These are phyloP conservation scores for Crax fasciolata DNA, from an alignment of 2,797 vertebrate species.

Conservation along the genomic window DNA sequence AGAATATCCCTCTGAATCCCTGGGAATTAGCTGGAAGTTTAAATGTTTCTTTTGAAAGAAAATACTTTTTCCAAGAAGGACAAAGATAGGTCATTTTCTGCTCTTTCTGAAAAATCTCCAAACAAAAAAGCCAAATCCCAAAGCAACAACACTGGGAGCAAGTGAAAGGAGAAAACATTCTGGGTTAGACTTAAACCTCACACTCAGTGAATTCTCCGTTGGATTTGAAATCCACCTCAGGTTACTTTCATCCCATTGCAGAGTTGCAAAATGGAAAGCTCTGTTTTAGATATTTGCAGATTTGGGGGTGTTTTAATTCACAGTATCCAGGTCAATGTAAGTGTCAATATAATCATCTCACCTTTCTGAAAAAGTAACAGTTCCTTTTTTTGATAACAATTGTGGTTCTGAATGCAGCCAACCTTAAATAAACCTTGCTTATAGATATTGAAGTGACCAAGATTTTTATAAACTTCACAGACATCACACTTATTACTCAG, in stretches of 20 bases:
- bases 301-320: background rate
- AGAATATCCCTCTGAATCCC: conserved; percentile 41
- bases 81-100: background rate
- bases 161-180: background rate
- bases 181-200: background rate
- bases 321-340: accelerated
- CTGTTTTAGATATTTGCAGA: background rate
- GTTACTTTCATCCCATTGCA: background rate
- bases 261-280: background rate
- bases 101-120: background rate
- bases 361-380: background rate
- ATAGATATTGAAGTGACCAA: background rate
- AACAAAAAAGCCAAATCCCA: background rate
- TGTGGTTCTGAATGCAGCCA: background rate
- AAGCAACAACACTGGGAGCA: background rate
- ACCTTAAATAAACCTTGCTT: background rate
- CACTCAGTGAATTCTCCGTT: background rate
- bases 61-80: background rate
- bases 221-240: background rate
- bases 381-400: background rate
- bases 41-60: conserved; percentile 39
- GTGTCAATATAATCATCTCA: background rate
- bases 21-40: conserved; percentile 43
- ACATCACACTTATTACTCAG: background rate
- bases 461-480: background rate